Percentiles rank a stretch among this genome's conserved stretches.
Conservation (phyloP, 2,113 vertebrate species). For the Daphoenositta chrysoptera region DNA sequence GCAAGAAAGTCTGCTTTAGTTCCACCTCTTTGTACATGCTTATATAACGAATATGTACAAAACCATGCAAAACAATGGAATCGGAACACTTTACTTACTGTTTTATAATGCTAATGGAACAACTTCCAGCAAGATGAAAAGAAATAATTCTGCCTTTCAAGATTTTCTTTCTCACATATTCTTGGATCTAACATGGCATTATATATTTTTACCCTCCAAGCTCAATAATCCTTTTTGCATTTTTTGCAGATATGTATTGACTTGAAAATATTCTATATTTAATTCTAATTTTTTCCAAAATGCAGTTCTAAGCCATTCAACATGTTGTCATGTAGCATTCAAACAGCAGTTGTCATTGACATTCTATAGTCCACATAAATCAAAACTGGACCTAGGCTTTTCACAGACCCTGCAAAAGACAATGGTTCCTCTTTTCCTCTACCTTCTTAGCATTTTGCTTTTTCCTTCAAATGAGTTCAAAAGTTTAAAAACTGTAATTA, state of each 20-base stretch:
- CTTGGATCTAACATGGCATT: not conserved
- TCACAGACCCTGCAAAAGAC: not conserved
- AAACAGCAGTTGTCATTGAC: not conserved
- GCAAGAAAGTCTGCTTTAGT: not conserved
- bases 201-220: not conserved
- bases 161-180: not conserved
- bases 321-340: not conserved
- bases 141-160: not conserved
- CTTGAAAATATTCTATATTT: not conserved
- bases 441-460: not conserved
- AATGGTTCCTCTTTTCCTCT: not conserved
- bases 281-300: not conserved
- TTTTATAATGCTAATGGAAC: not conserved
- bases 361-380: not conserved
- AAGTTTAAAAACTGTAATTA: not conserved
- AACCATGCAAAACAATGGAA: not conserved
- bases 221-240: not conserved
- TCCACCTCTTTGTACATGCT: not conserved
- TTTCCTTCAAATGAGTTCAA: not conserved
- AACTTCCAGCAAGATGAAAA: not conserved
- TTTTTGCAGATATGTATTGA: not conserved
- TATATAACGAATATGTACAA: conserved; percentile 7
- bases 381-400: not conserved
- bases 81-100: not conserved
- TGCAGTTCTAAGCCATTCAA: not conserved